These are phyloP conservation scores for Oligia latruncula DNA, from an alignment of 2,888 invertebrate species.

Conservation along the genomic window DNA sequence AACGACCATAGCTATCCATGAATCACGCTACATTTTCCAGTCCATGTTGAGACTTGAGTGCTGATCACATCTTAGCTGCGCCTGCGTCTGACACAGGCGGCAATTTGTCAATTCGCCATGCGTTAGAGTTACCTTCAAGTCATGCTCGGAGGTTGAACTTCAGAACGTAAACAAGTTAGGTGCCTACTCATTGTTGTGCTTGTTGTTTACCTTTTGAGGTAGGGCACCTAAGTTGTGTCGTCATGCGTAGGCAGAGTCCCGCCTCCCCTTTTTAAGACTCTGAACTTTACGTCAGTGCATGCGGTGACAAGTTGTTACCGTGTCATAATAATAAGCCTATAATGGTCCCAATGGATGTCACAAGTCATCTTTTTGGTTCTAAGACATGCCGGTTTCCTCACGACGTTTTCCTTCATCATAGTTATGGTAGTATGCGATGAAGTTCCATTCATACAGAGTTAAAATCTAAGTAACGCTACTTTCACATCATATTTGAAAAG, in stretches of 20 bases:
- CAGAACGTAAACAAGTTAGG: constrained; percentile 43
- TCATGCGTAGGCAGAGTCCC: constrained; percentile 32
- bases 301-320: not conserved
- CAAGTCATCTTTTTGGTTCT: not conserved
- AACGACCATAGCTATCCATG: constrained; percentile 41
- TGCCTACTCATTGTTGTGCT: constrained; percentile 47
- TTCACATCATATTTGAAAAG: not conserved
- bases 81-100: constrained; percentile 29
- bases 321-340: constrained; percentile 8
- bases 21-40: constrained; percentile 56
- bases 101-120: constrained; percentile 60
- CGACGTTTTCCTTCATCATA: not conserved
- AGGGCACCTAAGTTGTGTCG: constrained; percentile 3
- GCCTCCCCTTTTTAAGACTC: constrained; percentile 24
- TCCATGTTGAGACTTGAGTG: constrained; percentile 39
- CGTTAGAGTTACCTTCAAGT: constrained; percentile 54
- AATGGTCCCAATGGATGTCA: not conserved
- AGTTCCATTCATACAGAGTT: not conserved
- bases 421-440: not conserved
- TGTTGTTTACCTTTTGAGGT: constrained; percentile 36
- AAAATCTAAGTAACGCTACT: not conserved
- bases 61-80: constrained; percentile 46
- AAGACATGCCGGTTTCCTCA: not conserved
- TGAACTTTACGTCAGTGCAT: constrained; percentile 17
- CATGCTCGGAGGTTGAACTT: constrained; percentile 39